Base-by-base conservation (phyloP, 2,797 vertebrate species). In the Sebastes miniatus region DNA sequence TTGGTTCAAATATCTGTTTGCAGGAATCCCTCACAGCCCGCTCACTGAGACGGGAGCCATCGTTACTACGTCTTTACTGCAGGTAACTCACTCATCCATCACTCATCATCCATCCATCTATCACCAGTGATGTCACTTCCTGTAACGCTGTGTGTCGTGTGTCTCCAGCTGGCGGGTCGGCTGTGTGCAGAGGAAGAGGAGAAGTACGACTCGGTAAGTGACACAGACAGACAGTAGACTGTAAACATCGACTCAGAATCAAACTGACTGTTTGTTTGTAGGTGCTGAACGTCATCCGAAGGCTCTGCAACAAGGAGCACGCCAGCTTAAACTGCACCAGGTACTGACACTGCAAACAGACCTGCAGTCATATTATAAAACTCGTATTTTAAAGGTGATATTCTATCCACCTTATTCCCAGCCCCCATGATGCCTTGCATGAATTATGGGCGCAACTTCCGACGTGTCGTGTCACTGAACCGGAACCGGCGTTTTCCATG, bases 271-370 rank as follows among this genome's bases (percentile, higher is more conserved):
- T 68, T 4, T 73, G 11, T 61, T 47, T 59, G 11, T 2, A 95
- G 94, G 91, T 95, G 77, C 82, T 95, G 83, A 95, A 95, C 50
- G 75, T 93, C 73, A 77, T 95, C 78, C 86, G 92, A 63, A 84
- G 93, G 72, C 88, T 95, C 54, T 93, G 93, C 65, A 95, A 95
- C 85, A 95, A 93, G 73, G 95, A 95, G 66, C 90, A 94, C 10
- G 92, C 83, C 39, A 91, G 79, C 76, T 64, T 95, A 61, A 95
- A 94, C 87, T 94, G 93, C 81, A 91, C 47, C 85, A 95, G 93
- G 95, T 94, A 82, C 4, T 1, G 6, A 71, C 2, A 3, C 56
- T 66, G 1, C 24, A 18, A 6, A 22, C 58, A 10, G 31, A 67
- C n/a, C 36, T 39, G 0, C 0, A 39, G 36, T 39, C 36, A 39